Base-by-base conservation (phyloP, 2,113 vertebrate species). In the Corvus cornix region DNA sequence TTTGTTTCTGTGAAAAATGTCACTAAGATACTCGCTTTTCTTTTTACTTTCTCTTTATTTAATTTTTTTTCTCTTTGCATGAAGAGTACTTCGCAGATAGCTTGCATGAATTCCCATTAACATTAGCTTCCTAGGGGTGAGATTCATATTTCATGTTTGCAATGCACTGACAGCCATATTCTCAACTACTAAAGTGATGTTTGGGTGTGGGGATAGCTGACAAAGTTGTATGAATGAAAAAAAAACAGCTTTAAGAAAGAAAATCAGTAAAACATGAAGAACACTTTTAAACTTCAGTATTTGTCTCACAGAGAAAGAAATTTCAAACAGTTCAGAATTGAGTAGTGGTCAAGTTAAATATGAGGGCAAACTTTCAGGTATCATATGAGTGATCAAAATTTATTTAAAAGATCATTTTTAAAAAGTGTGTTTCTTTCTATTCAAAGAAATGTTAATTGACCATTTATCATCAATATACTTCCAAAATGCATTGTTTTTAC, bases 1-100 rank as follows among this genome's bases (percentile, higher is more conserved):
- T 63, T 93, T 90, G 49, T 82, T 93, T 96, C 72, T 87, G 86
- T 68, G 72, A 95, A 96, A 95, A 95, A 93, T 68, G 31, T 84
- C 93, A 66, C 85, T 59, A 55, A 62, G 68, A 77, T 46, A 33
- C 30, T 92, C 0, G 2, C 4, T 85, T 85, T 60, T 76, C 20
- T 55, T 53, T 79, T 51, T 69, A n/a, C 6, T 58, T 11, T 68
- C 13, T 55, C 3, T 51, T 31, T 44, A 43, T 35, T 56, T 48
- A 33, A 5, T 20, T 28, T 52, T 76, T 52, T 73, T 33, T n/a
- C 39, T 44, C 60, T 87, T 73, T 33, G 7, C 11, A 3, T 66
- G 64, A 67, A 84, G 63, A 90, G 33, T 77, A 74, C 35, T 93
- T 93, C 58, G 53, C 62, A 88, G 75, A 12, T 51, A 59, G 43